Conservation (phyloP, 1,140 invertebrate genomes). For the Calephelis virginiensis region DNA sequence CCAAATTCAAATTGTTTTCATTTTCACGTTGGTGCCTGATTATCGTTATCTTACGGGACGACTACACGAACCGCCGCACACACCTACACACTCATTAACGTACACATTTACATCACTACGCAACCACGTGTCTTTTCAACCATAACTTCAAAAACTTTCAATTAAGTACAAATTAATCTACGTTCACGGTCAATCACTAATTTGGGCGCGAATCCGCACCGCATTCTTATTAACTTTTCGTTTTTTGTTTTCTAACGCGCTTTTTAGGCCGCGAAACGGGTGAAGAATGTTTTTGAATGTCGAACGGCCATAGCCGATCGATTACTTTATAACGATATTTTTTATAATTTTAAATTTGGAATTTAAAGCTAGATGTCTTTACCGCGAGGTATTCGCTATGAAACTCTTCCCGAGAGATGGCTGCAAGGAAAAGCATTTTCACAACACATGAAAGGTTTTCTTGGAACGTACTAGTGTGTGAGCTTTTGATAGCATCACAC, state of each 20-base stretch:
- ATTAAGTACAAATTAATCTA: slow-evolving; percentile 42
- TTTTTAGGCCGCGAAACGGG: slow-evolving; percentile 60
- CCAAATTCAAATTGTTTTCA: slow-evolving; percentile 24
- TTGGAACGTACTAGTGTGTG: slow-evolving; percentile 53
- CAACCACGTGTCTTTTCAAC: slow-evolving; percentile 48
- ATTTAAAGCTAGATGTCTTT: slow-evolving; percentile 73
- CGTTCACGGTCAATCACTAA: slow-evolving; percentile 41
- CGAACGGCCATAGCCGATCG: slow-evolving; percentile 48
- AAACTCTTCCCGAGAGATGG: slow-evolving; percentile 77
- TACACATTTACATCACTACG: slow-evolving; percentile 72
- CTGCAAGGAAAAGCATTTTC: slow-evolving; percentile 78
- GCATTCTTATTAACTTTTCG: slow-evolving; percentile 45
- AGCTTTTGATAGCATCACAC: slow-evolving; percentile 35
- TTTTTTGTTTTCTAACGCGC: slow-evolving; percentile 37
- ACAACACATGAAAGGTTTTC: slow-evolving; percentile 74
- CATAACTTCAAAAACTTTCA: slow-evolving; percentile 57
- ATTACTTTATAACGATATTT: slow-evolving; percentile 41
- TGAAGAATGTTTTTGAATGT: slow-evolving; percentile 61
- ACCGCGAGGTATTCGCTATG: slow-evolving; percentile 78
- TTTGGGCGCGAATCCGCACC: slow-evolving; percentile 45
- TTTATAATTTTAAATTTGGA: slow-evolving; percentile 42
- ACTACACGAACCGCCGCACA: slow-evolving; percentile 52
- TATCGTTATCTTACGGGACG: slow-evolving; percentile 37
- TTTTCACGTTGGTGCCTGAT: slow-evolving; percentile 40
- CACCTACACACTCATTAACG: slow-evolving; percentile 68